Percentiles rank a stretch among this genome's conserved stretches.
phyloP scores from a whole-genome alignment of 2,797 vertebrate genomes.

The Lophius americanus region DNA sequence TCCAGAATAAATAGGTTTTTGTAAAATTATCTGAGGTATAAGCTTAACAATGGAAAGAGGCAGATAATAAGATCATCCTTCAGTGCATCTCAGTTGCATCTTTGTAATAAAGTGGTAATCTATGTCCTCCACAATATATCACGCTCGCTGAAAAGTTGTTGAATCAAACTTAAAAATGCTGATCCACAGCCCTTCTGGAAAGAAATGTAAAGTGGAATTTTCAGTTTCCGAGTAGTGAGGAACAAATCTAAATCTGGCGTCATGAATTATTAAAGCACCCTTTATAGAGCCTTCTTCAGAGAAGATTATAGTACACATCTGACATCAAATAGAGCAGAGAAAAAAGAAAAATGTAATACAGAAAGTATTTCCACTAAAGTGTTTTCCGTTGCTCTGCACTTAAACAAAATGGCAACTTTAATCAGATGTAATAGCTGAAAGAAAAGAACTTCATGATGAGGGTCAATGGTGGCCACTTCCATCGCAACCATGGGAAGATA shows the following conservation, averaged over 20 bases:
- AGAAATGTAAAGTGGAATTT: conserved; percentile 75
- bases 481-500: conserved; percentile 35
- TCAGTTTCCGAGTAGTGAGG: conserved; percentile 74
- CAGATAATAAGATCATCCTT: conserved; percentile 32
- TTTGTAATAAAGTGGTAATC: conserved; percentile 41
- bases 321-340: conserved; percentile 74
- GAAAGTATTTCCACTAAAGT: conserved; percentile 66
- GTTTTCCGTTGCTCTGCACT: conserved; percentile 52
- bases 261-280: conserved; percentile 85
- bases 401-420: conserved; percentile 50
- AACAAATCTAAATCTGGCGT: conserved; percentile 81
- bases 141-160: conserved; percentile 61
- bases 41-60: conserved; percentile 38
- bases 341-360: conserved; percentile 69
- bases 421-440: conserved; percentile 46
- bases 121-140: conserved; percentile 49
- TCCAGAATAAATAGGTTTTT: conserved; percentile 41
- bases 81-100: conserved; percentile 23
- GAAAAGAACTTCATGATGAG: conserved; percentile 24
- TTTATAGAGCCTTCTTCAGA: conserved; percentile 79
- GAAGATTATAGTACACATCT: conserved; percentile 68
- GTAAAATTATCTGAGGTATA: conserved; percentile 29
- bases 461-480: conserved; percentile 45
- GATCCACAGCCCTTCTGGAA: conserved; percentile 65
- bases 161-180: conserved; percentile 60